These are phyloP conservation scores for Dromiciops gliroides DNA, from an alignment of 2,113 vertebrate species.

Conservation along the genomic window DNA sequence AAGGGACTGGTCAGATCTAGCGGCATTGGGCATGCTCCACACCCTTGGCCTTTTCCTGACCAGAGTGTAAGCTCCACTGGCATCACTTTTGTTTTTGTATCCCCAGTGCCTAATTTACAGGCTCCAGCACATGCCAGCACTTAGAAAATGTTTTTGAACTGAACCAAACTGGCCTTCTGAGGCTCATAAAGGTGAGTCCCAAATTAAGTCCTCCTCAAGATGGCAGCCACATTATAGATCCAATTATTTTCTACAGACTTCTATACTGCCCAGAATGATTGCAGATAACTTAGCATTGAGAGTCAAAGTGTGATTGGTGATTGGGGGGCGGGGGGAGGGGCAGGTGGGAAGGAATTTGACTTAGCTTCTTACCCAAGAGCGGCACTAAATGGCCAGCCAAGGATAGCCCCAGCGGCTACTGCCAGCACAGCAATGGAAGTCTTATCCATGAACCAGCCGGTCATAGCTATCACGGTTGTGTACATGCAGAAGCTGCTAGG, in stretches of 20 bases:
- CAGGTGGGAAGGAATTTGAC: not conserved
- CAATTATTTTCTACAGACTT: conserved; percentile 8
- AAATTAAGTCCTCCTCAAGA: conserved; percentile 28
- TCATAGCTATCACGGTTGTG: conserved; percentile 94
- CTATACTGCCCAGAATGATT: not conserved
- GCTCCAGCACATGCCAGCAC: not conserved
- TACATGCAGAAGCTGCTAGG: conserved; percentile 99
- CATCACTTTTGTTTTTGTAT: not conserved
- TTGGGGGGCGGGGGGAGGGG: too few species aligned
- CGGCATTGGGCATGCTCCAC: not conserved
- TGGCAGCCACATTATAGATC: not conserved
- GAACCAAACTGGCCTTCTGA: not conserved
- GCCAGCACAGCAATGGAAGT: conserved; percentile 91
- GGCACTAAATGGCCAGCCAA: conserved; percentile 97
- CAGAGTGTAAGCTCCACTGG: not conserved
- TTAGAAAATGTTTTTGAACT: not conserved
- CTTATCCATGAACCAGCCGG: conserved; percentile 97
- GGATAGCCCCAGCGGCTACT: conserved; percentile 91
- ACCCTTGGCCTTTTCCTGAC: not conserved
- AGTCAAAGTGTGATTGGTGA: not conserved
- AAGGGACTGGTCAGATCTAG: not conserved
- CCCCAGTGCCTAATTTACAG: not conserved
- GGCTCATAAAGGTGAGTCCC: not conserved
- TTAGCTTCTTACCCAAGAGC: conserved; percentile 90
- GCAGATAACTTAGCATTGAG: conserved; percentile 1